Evolutionary conservation across 2,888 invertebrate genomes (phyloP).

Genomic region (Lepeophtheirus nordmannii): DNA sequence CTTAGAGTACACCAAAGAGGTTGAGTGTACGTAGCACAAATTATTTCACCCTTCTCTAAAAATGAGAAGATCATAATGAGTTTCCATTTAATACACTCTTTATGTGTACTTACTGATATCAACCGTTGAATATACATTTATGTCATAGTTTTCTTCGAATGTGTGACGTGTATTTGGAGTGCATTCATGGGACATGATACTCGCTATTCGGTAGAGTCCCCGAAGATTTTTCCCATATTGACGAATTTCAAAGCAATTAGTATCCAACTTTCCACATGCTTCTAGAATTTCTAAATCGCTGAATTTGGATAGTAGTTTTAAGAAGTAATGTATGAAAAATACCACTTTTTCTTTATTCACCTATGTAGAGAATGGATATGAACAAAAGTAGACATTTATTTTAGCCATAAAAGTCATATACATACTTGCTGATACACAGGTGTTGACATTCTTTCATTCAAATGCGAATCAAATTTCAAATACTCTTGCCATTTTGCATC

Average conservation of each 20-base stretch:
- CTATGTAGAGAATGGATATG: not conserved
- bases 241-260: slow-evolving; percentile 24
- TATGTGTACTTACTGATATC: slow-evolving; percentile 36
- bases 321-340: slow-evolving; percentile 22
- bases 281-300: slow-evolving; percentile 24
- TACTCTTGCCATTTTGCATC: not conserved
- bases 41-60: slow-evolving; percentile 40
- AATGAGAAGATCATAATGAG: not conserved
- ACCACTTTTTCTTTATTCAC: slow-evolving; percentile 25
- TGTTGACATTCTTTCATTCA: slow-evolving; percentile 20
- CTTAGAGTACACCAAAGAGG: slow-evolving; percentile 51
- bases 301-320: slow-evolving; percentile 14
- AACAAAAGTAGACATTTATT: not conserved
- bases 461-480: slow-evolving; percentile 19
- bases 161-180: slow-evolving; percentile 49
- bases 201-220: slow-evolving; percentile 50
- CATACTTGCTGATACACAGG: not conserved
- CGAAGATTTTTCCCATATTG: slow-evolving; percentile 38
- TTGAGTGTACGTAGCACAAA: slow-evolving; percentile 50
- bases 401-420: too few species aligned
- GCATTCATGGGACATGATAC: slow-evolving; percentile 53
- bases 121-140: slow-evolving; percentile 46
- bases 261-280: slow-evolving; percentile 23
- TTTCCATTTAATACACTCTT: not conserved
- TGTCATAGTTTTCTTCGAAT: slow-evolving; percentile 43